Base-by-base conservation (phyloP, 1,140 invertebrate genomes). In the Aethina tumida region DNA sequence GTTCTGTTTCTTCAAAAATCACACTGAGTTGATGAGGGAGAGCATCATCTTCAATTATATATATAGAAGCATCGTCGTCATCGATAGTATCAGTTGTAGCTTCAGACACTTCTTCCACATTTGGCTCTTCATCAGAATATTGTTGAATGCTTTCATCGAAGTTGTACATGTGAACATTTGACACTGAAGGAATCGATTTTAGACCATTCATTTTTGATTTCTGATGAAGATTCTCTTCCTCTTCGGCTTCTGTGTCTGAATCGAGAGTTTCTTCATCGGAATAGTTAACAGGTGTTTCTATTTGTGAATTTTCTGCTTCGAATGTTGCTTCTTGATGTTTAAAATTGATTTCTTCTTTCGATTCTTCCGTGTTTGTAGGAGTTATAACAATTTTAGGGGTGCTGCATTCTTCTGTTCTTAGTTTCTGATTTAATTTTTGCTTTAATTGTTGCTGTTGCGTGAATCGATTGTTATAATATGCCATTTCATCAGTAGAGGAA, bases 1-100 rank as follows among this genome's bases (percentile, higher is more conserved):
- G 29, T 52, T 71, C 66, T 14, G 63, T 65, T 41, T 75, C 71
- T 52, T 75, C 73, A 49, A 65, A 67, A 22, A 75, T 75, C 1
- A 72, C 61, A 47, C 70, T 74, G 5, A 75, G 39, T 20, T 66
- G 63, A 55, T 70, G 64, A 14, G 64, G 61, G 17, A 40, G 25
- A 6, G 32, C 42, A 18, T 47, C 45, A 39, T 41, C 39, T 19
- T 51, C 55, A 12, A n/a, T n/a, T n/a, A n/a, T n/a, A n/a, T n/a
- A n/a, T n/a, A n/a, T n/a, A n/a, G 38, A 36, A 42, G 35, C 44
- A 29, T 41, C 37, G 18, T 40, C 42, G 24, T 57, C 58, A 17
- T 41, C 39, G 25, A 43, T 42, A 16, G 47, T 35, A 9, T 50
- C 48, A 10, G 45, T 20, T 13, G 46, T 38, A 41, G 41, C 43